Evolutionary conservation across 2,797 vertebrate species (phyloP).

Genomic region (Melanotaenia pygmaea): DNA sequence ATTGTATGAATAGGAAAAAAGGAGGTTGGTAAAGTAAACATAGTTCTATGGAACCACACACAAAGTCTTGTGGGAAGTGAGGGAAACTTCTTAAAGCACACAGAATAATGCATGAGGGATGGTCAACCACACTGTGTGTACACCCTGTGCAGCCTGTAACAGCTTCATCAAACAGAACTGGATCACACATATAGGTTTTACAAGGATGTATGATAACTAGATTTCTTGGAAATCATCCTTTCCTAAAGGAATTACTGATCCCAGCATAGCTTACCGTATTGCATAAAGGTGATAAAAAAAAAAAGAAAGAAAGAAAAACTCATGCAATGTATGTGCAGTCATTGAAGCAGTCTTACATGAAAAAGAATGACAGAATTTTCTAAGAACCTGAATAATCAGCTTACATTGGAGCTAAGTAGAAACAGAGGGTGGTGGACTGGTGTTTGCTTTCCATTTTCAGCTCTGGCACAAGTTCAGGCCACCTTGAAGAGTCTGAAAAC

Average conservation of each 20-base stretch:
- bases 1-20: constrained; percentile 37
- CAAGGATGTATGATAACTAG: constrained; percentile 19
- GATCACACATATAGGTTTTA: constrained; percentile 35
- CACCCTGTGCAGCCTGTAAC: constrained; percentile 32
- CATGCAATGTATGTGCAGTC: constrained; percentile 35
- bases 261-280: constrained; percentile 44
- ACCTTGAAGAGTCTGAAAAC: constrained; percentile 83
- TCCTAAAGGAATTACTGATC: constrained; percentile 39
- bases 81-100: constrained; percentile 38
- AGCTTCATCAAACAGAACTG: constrained; percentile 21
- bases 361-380: constrained; percentile 68
- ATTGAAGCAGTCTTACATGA: constrained; percentile 58
- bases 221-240: constrained; percentile 27
- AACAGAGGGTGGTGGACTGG: constrained; percentile 73
- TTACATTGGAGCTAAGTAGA: constrained; percentile 79
- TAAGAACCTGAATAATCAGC: constrained; percentile 77
- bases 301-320: constrained; percentile 54
- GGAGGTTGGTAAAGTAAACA: constrained; percentile 58
- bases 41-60: constrained; percentile 52
- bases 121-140: constrained; percentile 38
- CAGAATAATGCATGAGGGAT: constrained; percentile 51
- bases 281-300: constrained; percentile 48
- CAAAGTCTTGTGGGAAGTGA: constrained; percentile 39
- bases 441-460: constrained; percentile 82
- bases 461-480: constrained; percentile 76